These are phyloP conservation scores for Ceyx melanurus DNA, from an alignment of 2,113 vertebrate genomes.

Conservation along the genomic window DNA sequence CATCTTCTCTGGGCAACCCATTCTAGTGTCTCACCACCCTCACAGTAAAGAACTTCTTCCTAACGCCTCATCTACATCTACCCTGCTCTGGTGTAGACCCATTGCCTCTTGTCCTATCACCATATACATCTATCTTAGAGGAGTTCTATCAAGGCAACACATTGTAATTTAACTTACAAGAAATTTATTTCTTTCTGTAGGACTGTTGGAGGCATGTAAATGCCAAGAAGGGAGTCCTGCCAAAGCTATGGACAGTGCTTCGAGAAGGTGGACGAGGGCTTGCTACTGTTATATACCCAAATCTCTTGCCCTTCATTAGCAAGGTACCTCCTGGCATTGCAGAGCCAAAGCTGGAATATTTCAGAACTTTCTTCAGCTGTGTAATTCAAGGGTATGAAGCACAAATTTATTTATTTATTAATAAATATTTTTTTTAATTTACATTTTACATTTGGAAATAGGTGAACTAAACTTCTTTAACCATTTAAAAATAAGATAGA, in stretches of 20 bases:
- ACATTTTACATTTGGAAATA: background rate
- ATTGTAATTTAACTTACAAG: background rate
- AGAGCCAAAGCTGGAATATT: conserved; percentile 85
- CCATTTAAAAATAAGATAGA: background rate
- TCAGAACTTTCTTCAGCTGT: conserved; percentile 84
- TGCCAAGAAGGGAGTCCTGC: conserved; percentile 89
- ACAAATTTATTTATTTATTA: background rate
- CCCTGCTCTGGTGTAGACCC: no score
- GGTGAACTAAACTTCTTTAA: background rate
- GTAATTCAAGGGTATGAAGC: conserved; percentile 85
- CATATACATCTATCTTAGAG: background rate
- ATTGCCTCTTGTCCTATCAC: no score
- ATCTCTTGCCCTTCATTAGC: conserved; percentile 92
- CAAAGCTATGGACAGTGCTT: conserved; percentile 88
- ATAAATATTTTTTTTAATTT: background rate
- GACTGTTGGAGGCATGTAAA: conserved; percentile 94
- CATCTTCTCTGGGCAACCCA: no score
- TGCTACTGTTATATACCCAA: conserved; percentile 88
- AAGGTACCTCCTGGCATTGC: conserved; percentile 83
- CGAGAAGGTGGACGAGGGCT: conserved; percentile 90
- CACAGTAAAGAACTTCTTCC: no score
- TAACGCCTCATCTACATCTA: no score
- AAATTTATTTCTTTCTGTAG: conserved; percentile 65
- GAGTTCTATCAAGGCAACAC: background rate
- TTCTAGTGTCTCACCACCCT: no score